Evolutionary conservation across 2,113 vertebrate genomes (phyloP), one percentile per base, ranked within the genome.

Genomic region (Morone chrysops): DNA sequence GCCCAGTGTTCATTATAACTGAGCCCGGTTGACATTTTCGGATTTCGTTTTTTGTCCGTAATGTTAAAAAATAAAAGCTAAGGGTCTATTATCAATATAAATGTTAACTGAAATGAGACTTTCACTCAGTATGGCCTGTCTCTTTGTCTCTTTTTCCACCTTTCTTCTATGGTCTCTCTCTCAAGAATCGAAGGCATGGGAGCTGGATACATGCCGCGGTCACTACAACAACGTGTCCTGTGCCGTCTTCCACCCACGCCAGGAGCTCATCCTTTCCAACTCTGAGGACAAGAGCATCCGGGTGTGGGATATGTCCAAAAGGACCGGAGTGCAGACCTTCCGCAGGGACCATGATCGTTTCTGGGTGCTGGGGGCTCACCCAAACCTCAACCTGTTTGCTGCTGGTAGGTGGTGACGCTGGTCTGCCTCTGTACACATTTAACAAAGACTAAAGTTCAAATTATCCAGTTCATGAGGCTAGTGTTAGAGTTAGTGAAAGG

Each of bases 181-280:
- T 68, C 8, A 89, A 99, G 97, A 99, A 68, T 99, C 97, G 0
- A 99, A 99, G 81, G 97, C 98, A 0, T 99, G 98, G 98, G 98
- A 99, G 90, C 96, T 99, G 16, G 98, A 99, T 90, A 99, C 98
- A 0, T 99, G 98, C 90, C 96, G 98, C 0, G 98, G 98, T 0
- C 98, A 99, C 92, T 99, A 99, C 94, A 99, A 99, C 96, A 99
- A 99, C 0, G 98, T 99, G 38, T 99, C 98, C 3, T 99, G 98
- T 2, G 97, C 98, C 0, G 97, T 97, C n/a, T 99, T 99, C 88
- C 98, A 99, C 85, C 98, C 98, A 0, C 97, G 97, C 0, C 98
- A 99, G 93, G 98, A 99, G 77, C 94, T 99, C 50, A 99, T 99
- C 87, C 96, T 99, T 73, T 99, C 98, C 89, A 99, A 99, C 92